A percentile compares a stretch with the other conserved stretches of the same genome.
Evolutionary conservation across 2,113 vertebrate genomes (phyloP).

Genomic region (Aythya baeri): DNA sequence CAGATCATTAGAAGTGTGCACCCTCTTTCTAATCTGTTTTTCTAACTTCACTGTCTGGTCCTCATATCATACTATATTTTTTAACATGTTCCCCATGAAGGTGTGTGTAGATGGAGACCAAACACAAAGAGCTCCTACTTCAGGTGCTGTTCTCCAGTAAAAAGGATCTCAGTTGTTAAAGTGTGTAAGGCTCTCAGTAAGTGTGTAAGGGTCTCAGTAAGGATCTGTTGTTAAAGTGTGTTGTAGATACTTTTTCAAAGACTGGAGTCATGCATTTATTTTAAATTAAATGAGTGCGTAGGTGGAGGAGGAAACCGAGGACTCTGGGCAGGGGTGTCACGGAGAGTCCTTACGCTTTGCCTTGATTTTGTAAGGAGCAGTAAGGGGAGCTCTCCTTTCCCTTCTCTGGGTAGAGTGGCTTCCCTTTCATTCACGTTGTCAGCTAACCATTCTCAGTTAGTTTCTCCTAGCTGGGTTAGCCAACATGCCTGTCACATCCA

Average conservation of each 20-base stretch:
- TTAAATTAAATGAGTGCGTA: background rate
- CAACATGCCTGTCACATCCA: background rate
- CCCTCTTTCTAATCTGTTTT: background rate
- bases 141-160: background rate
- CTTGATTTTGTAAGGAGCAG: background rate
- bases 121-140: background rate
- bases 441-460: background rate
- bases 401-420: background rate
- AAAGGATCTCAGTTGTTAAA: background rate
- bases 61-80: background rate
- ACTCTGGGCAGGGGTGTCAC: background rate
- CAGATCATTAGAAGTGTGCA: background rate
- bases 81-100: background rate
- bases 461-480: background rate
- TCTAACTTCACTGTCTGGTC: background rate
- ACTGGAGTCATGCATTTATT: background rate
- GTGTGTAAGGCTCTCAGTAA: too few species aligned
- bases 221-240: background rate
- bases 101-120: background rate
- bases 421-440: background rate
- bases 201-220: background rate
- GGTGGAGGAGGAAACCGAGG: rapidly evolving
- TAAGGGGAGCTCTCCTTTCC: background rate
- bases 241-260: background rate
- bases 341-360: background rate